Base-by-base conservation (phyloP, 1,140 invertebrate genomes). In the Zaprionus lachaisei region DNA sequence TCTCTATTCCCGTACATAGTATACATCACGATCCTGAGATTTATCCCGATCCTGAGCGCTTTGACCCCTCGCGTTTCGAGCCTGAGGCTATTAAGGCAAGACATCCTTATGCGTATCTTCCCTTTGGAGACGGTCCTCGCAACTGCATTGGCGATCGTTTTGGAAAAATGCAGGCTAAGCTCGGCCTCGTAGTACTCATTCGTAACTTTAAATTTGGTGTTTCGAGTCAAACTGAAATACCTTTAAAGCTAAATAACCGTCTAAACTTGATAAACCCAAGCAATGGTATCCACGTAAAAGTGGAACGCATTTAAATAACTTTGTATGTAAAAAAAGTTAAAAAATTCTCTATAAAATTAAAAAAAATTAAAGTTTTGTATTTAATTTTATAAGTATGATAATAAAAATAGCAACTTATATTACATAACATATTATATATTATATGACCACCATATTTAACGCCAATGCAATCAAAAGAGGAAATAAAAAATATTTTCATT, bases 101-200 rank as follows among this genome's bases (percentile, higher is more conserved):
- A 47, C 93, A 93, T 57, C 93, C 91, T 0, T 95, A 93, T 81
- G 72, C 93, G 11, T 96, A 94, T 83, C 81, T 97, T 49, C 95
- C 96, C 1, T 97, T 97, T 86, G 96, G 95, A 0, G 95, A 95
- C 77, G 96, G 96, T 22, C 95, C 95, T 2, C 93, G 96, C 2
- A 95, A 94, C 81, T 96, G 96, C 82, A 95, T 96, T 68, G 96
- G 95, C 90, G 85, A 86, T 60, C 72, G 94, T 4, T 95, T 94
- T 76, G 94, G 93, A 0, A 76, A 92, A 31, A 93, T 94, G 74
- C 94, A 94, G 92, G 91, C 93, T 0, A 94, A 94, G 87, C 83
- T 94, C 37, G 94, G 94, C 7, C 37, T 95, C 0, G 83, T 93
- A 0, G 81, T 90, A 41, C 85, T 94, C 5, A 54, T 95, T 1